Evolutionary conservation across 2,888 invertebrate species (phyloP).

Genomic region (Capitulum mitella): DNA sequence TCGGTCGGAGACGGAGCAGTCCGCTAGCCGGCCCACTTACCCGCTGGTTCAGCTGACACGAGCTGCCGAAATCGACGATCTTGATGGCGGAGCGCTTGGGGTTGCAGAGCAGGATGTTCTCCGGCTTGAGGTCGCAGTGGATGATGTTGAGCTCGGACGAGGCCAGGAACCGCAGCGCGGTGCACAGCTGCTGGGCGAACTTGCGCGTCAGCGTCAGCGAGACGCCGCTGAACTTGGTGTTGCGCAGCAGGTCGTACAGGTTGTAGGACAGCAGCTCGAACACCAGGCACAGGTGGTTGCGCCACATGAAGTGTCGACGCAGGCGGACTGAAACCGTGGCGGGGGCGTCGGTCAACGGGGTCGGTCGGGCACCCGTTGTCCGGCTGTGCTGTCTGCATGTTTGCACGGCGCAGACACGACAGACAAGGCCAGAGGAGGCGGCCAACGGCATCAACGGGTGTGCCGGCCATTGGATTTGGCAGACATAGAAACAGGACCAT

Average conservation of each 20-base stretch:
- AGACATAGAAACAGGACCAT: too few species aligned
- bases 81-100: conserved; percentile 99
- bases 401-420: too few species aligned
- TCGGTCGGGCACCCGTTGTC: too few species aligned
- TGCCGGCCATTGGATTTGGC: too few species aligned
- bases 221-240: conserved; percentile 99
- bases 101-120: conserved; percentile 99
- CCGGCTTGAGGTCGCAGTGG: conserved; percentile 99
- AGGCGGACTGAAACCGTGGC: conserved; percentile 99
- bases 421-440: too few species aligned
- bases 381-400: too few species aligned
- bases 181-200: conserved; percentile 99
- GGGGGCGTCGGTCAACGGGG: too few species aligned
- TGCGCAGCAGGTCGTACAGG: conserved; percentile 96
- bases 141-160: conserved; percentile 99
- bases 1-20: too few species aligned
- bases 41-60: conserved; percentile 98
- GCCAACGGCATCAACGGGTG: too few species aligned
- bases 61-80: conserved; percentile 99
- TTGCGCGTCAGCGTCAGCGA: conserved; percentile 98
- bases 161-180: conserved; percentile 96
- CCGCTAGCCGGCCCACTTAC: conserved; percentile 59
- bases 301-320: conserved; percentile 99
- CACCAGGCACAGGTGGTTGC: conserved; percentile 99
- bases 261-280: conserved; percentile 99